Evolutionary conservation across 2,888 invertebrate genomes (phyloP).

Genomic region (Mesorhabditis spiculigera): DNA sequence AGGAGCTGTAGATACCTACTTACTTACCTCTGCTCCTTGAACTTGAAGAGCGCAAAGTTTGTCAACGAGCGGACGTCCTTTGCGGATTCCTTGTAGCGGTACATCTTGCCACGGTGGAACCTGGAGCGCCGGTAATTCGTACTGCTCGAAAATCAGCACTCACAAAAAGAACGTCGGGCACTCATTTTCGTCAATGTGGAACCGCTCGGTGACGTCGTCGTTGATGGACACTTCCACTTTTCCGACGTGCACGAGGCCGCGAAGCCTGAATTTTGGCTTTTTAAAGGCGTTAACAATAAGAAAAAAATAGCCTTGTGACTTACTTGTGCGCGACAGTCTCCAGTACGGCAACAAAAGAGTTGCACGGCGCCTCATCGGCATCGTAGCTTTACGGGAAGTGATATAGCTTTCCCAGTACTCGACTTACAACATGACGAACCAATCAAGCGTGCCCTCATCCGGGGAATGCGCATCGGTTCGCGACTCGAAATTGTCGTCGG

Average conservation of each 20-base stretch:
- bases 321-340: slow-evolving; percentile 59
- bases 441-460: slow-evolving; percentile 55
- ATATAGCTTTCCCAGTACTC: neutral
- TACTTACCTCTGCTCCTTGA: slow-evolving; percentile 44
- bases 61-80: slow-evolving; percentile 54
- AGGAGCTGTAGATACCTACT: neutral
- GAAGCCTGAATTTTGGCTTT: slow-evolving; percentile 34
- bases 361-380: slow-evolving; percentile 53
- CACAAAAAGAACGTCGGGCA: slow-evolving; percentile 46
- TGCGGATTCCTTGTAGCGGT: slow-evolving; percentile 57
- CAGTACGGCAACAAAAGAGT: slow-evolving; percentile 55
- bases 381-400: slow-evolving; percentile 49
- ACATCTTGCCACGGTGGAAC: slow-evolving; percentile 58
- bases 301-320: neutral
- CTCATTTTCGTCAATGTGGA: slow-evolving; percentile 57
- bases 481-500: slow-evolving; percentile 55
- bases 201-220: slow-evolving; percentile 57
- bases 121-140: slow-evolving; percentile 19
- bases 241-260: slow-evolving; percentile 57
- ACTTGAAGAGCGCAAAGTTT: slow-evolving; percentile 55
- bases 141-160: neutral
- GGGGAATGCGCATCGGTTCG: slow-evolving; percentile 52
- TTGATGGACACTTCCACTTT: slow-evolving; percentile 55
- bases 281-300: neutral
- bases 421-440: slow-evolving; percentile 59